These are phyloP conservation scores for Axis porcinus DNA, from an alignment of 2,113 vertebrate species.

Conservation along the genomic window DNA sequence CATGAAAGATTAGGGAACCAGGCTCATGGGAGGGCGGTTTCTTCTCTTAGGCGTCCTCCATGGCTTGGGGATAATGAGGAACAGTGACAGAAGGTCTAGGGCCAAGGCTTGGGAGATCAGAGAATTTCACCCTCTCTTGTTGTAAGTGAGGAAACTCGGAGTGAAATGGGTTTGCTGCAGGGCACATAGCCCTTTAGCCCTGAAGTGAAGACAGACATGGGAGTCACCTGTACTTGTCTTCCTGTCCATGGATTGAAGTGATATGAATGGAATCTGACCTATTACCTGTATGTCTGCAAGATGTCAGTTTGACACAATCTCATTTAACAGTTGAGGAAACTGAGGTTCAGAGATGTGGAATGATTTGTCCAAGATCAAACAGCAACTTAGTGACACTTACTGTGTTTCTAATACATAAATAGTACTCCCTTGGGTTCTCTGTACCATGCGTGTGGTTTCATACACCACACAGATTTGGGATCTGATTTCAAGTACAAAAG, in stretches of 20 bases:
- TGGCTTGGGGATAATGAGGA: neutral
- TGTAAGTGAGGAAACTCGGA: neutral
- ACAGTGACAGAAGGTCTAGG: neutral
- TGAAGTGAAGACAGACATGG: neutral
- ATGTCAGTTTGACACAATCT: neutral
- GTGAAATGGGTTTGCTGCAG: neutral
- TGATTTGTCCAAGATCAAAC: neutral
- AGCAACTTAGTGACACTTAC: neutral
- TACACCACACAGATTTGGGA: neutral
- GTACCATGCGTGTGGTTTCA: neutral
- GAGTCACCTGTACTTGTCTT: neutral
- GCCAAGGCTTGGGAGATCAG: neutral
- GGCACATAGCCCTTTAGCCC: neutral
- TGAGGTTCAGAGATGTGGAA: neutral
- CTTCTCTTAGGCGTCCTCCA: neutral
- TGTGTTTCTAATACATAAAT: neutral
- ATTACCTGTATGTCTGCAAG: neutral
- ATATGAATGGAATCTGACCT: neutral
- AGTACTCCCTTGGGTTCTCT: neutral
- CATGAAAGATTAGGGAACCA: rapidly evolving
- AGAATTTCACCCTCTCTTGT: neutral
- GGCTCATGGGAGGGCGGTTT: neutral
- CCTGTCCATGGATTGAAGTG: neutral
- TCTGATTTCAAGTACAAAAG: neutral
- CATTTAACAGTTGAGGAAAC: neutral